Percentiles rank a stretch among this genome's conserved stretches.
phyloP scores from a whole-genome alignment of 2,888 invertebrate species.

The Eurois occulta region DNA sequence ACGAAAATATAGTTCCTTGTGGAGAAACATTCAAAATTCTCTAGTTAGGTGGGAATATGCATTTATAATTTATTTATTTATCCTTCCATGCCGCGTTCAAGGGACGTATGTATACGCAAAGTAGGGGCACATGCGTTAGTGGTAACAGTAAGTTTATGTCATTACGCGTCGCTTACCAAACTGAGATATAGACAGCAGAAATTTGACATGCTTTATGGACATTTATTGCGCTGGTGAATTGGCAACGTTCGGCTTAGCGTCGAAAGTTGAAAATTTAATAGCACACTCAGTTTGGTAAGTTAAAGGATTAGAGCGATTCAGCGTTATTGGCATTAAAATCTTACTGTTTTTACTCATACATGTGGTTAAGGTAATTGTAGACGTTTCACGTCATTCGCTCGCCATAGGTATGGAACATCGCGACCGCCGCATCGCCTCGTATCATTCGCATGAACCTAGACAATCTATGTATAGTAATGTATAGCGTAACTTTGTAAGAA shows the following conservation, averaged over 20 bases:
- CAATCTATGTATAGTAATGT: slow-evolving; percentile 77
- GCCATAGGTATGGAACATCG: slow-evolving; percentile 19
- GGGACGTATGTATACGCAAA: slow-evolving; percentile 2
- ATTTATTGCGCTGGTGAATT: neutral
- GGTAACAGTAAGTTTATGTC: neutral
- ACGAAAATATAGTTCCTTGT: slow-evolving; percentile 64
- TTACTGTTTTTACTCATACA: slow-evolving; percentile 5
- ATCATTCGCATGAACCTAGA: slow-evolving; percentile 86
- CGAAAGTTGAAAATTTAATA: neutral
- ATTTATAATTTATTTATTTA: slow-evolving; percentile 87
- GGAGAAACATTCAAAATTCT: slow-evolving; percentile 81
- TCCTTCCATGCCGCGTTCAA: slow-evolving; percentile 41
- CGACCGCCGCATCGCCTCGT: slow-evolving; percentile 70
- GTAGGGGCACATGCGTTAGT: neutral
- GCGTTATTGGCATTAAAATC: neutral
- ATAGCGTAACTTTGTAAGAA: slow-evolving; percentile 79
- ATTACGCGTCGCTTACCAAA: neutral
- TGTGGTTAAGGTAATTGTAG: slow-evolving; percentile 17
- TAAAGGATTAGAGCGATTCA: slow-evolving; percentile 21
- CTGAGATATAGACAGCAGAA: slow-evolving; percentile 4
- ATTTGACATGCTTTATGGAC: neutral
- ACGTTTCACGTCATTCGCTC: slow-evolving; percentile 27
- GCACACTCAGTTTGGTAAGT: slow-evolving; percentile 2
- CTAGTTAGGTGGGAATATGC: slow-evolving; percentile 86
- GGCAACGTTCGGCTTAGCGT: neutral